Evolutionary conservation across 2,888 invertebrate genomes (phyloP), one percentile per base, ranked within the genome.

Genomic region (Perizoma flavofasciatum): DNA sequence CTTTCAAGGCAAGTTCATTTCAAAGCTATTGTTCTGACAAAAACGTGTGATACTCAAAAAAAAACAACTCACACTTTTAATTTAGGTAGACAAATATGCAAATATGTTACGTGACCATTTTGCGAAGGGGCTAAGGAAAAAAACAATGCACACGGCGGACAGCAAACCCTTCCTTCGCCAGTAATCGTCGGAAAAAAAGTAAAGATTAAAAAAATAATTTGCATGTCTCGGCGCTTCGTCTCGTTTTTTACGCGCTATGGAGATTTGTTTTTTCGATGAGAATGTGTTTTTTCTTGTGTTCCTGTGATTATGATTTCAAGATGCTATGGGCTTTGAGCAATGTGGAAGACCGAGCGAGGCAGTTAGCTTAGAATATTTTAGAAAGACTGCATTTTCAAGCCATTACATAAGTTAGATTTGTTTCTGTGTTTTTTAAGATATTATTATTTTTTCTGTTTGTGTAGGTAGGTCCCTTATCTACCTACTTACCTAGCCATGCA

Each of bases 31-130:
- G 85, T 85, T 82, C 76, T 72, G 58, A 61, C 74, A 89, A 90
- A 88, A 91, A 88, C 90, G 91, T 91, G 91, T 87, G 91, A 91
- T 84, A 78, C 66, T 58, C 64, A 61, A 77, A 89, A 91, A 89
- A 89, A 89, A 86, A 67, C 69, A 76, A 76, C 83, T 79, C 89
- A 88, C 83, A 69, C 70, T 77, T 82, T 82, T 89, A 88, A 89
- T 88, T 89, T 88, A 88, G n/a, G n/a, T n/a, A n/a, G 83, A 81
- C 88, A 74, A 83, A 86, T 88, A 91, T 90, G 91, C 84, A 86
- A 91, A 91, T 91, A 69, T 59, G 74, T 75, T 82, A 90, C 91
- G 91, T 91, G 91, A 91, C 90, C 90, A 91, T 90, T 88, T 90
- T 86, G 83, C 86, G 72, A 86, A 88, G 83, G 88, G 85, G 83